These are phyloP conservation scores for Thyatira batis DNA, from an alignment of 2,888 invertebrate genomes.

Conservation along the genomic window DNA sequence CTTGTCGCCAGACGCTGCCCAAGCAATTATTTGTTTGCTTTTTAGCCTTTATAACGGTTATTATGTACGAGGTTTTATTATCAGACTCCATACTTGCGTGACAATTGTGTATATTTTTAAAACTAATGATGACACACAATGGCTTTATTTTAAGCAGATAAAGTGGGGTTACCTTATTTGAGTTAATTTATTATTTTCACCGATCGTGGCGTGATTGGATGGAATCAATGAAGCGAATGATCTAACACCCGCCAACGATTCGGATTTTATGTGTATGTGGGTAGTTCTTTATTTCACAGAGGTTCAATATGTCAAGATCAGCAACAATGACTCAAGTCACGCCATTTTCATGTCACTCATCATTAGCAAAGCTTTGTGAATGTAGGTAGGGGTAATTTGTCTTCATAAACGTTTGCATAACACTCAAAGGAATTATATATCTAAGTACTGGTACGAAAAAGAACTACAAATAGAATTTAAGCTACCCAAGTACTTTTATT, in stretches of 20 bases:
- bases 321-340: conserved; percentile 12
- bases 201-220: neutral
- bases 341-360: conserved; percentile 16
- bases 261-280: neutral
- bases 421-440: neutral
- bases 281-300: neutral
- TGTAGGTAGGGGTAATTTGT: conserved; percentile 11
- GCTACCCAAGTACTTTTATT: too few species aligned
- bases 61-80: conserved; percentile 18
- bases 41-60: conserved; percentile 14
- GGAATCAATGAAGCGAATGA: neutral
- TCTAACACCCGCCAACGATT: neutral
- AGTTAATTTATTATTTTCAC: neutral
- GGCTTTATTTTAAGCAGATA: neutral
- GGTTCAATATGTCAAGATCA: neutral
- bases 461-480: too few species aligned
- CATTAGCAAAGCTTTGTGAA: conserved; percentile 9
- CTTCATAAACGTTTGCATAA: neutral
- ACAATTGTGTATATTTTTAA: conserved; percentile 1
- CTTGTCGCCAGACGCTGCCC: conserved; percentile 8
- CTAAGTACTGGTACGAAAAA: neutral
- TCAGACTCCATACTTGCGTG: conserved; percentile 12
- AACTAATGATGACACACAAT: neutral
- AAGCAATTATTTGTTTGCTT: conserved; percentile 19
- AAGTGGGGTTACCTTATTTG: neutral